Percentiles rank a stretch among this genome's conserved stretches.
These are phyloP conservation scores for Mamestra brassicae DNA, from an alignment of 2,888 invertebrate genomes.

Conservation along the genomic window DNA sequence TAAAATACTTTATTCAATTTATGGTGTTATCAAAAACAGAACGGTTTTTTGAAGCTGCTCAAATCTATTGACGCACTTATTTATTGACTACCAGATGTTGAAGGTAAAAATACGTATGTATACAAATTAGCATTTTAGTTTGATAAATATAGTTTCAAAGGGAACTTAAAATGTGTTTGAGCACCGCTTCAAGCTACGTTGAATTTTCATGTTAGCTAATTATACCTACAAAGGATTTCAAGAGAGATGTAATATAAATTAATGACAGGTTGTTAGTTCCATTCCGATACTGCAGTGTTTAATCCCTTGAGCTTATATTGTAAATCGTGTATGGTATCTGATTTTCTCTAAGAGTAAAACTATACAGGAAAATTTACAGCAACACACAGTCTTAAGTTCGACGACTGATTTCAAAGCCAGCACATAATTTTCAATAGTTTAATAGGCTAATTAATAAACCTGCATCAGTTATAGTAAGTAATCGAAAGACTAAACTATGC, in stretches of 20 bases:
- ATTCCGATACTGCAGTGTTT: constrained; percentile 4
- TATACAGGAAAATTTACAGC: neutral
- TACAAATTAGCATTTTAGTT: constrained; percentile 41
- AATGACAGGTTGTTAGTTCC: constrained; percentile 13
- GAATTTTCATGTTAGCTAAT: constrained; percentile 28
- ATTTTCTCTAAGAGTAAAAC: neutral
- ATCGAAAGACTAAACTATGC: neutral
- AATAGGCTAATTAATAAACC: neutral
- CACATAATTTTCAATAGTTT: neutral
- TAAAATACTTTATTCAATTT: constrained; percentile 21
- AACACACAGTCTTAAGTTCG: neutral
- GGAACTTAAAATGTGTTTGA: constrained; percentile 26
- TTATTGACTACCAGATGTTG: constrained; percentile 59
- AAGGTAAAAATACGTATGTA: constrained; percentile 57
- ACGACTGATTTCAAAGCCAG: neutral
- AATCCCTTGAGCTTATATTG: neutral
- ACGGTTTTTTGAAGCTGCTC: constrained; percentile 30
- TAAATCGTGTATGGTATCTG: neutral
- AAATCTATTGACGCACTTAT: constrained; percentile 48
- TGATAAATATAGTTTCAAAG: constrained; percentile 45
- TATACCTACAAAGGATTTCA: constrained; percentile 37
- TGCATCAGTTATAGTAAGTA: neutral
- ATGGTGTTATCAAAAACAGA: constrained; percentile 48
- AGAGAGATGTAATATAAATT: constrained; percentile 19
- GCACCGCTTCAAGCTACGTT: constrained; percentile 7